phyloP scores from a whole-genome alignment of 2,113 vertebrate genomes.

The Haplotaxodon microlepis region DNA sequence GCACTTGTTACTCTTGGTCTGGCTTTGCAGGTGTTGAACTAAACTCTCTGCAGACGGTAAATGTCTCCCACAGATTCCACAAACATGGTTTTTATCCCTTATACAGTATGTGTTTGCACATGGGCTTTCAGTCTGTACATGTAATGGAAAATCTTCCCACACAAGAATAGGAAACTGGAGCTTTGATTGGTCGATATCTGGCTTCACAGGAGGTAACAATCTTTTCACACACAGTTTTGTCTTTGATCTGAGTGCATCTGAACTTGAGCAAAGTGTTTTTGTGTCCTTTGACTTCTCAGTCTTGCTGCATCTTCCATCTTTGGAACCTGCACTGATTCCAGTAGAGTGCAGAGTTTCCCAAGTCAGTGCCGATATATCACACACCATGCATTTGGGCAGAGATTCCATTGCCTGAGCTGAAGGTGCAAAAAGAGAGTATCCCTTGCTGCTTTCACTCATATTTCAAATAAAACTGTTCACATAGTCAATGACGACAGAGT shows the following conservation, averaged over 20 bases:
- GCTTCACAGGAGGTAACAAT: neutral
- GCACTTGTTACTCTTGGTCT: neutral
- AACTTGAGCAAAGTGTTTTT: neutral
- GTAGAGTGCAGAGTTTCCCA: neutral
- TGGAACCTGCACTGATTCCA: neutral
- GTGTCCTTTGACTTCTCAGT: neutral
- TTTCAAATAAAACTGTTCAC: neutral
- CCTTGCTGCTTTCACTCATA: neutral
- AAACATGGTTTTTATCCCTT: neutral
- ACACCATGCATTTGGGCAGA: neutral
- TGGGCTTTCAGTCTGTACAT: neutral
- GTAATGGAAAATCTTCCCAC: conserved; percentile 16
- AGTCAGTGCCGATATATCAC: neutral
- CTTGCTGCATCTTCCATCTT: neutral
- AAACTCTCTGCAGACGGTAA: neutral
- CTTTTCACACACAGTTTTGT: neutral
- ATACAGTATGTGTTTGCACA: neutral
- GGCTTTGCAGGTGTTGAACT: neutral
- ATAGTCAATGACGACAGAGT: neutral
- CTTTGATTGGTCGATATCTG: neutral
- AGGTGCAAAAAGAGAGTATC: neutral
- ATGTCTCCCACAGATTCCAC: conserved; percentile 11
- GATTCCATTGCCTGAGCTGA: neutral
- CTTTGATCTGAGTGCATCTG: neutral
- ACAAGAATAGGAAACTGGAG: neutral